Conservation (phyloP, 1,140 invertebrate genomes). For the Drosophila lacteicornis region DNA sequence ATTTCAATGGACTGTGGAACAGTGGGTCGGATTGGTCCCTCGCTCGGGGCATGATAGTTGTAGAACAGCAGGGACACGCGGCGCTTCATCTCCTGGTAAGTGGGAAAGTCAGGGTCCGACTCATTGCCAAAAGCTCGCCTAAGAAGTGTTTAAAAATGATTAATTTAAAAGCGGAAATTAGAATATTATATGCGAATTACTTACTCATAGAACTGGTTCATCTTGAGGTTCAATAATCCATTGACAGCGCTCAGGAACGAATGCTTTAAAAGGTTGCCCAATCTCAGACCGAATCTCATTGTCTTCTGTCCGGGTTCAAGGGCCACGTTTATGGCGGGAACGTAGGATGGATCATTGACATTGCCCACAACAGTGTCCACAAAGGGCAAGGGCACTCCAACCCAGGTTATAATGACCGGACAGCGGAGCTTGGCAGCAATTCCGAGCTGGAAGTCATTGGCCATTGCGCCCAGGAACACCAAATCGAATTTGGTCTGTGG, state of each 20-base stretch:
- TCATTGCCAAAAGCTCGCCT: conserved; percentile 21
- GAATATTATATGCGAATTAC: neutral
- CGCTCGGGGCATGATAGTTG: conserved; percentile 67
- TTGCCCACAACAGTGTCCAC: conserved; percentile 58
- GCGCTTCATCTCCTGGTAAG: conserved; percentile 42
- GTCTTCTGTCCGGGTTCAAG: conserved; percentile 12
- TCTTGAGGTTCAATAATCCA: conserved; percentile 1
- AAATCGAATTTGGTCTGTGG: conserved; percentile 68
- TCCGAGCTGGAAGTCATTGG: conserved; percentile 71
- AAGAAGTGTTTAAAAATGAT: too few species aligned
- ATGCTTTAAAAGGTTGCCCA: conserved; percentile 16
- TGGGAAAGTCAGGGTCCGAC: conserved; percentile 7
- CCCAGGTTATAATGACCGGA: conserved; percentile 63
- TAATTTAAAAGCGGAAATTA: too few species aligned
- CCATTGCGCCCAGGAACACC: conserved; percentile 63
- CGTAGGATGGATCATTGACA: conserved; percentile 56
- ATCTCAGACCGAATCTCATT: conserved; percentile 19
- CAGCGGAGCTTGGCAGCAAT: conserved; percentile 63
- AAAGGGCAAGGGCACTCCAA: conserved; percentile 33
- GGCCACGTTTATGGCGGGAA: conserved; percentile 37
- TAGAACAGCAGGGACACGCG: conserved; percentile 75
- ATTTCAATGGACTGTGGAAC: conserved; percentile 84
- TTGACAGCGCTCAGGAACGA: conserved; percentile 2
- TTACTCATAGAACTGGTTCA: conserved; percentile 19
- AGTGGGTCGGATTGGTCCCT: conserved; percentile 76